A percentile compares a stretch with the other conserved stretches of the same genome.
Conservation (phyloP, 2,113 vertebrate species). For the Rhinolophus sinicus region DNA sequence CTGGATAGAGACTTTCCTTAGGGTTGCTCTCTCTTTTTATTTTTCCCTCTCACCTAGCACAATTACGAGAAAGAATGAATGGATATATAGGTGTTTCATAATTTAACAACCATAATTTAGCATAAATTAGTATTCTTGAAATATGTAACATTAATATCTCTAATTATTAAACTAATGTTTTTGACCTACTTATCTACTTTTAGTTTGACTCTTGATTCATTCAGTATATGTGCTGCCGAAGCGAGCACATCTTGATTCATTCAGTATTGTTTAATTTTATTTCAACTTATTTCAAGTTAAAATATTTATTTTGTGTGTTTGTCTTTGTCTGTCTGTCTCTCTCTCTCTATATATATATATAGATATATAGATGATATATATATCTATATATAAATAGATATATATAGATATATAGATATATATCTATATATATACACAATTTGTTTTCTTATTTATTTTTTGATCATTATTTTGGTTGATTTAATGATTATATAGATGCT, state of each 20-base stretch:
- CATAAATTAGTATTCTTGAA: not conserved
- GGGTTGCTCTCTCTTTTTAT: not conserved
- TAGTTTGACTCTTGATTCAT: not conserved
- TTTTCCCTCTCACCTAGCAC: not conserved
- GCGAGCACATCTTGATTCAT: not conserved
- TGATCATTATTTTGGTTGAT: constrained; percentile 61
- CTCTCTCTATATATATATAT: too few relatives aligned
- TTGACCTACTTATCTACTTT: not conserved
- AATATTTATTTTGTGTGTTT: constrained; percentile 38
- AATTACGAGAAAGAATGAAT: not conserved
- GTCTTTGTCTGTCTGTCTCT: too few relatives aligned
- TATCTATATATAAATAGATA: constrained; percentile 57
- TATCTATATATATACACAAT: constrained; percentile 58
- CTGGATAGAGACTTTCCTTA: not conserved
- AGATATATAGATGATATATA: too few relatives aligned
- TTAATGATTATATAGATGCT: not conserved
- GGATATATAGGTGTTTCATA: not conserved
- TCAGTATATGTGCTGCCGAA: too few relatives aligned
- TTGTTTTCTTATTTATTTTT: constrained; percentile 67
- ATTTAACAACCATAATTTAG: not conserved
- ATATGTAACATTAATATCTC: not conserved
- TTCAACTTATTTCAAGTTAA: constrained; percentile 62
- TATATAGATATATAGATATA: too few relatives aligned
- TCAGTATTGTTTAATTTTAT: constrained; percentile 49
- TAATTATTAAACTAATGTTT: not conserved